A percentile compares a stretch with the other conserved stretches of the same genome.
Conservation (phyloP, 2,797 vertebrate genomes). For the Oceanodroma leucorhoa region DNA sequence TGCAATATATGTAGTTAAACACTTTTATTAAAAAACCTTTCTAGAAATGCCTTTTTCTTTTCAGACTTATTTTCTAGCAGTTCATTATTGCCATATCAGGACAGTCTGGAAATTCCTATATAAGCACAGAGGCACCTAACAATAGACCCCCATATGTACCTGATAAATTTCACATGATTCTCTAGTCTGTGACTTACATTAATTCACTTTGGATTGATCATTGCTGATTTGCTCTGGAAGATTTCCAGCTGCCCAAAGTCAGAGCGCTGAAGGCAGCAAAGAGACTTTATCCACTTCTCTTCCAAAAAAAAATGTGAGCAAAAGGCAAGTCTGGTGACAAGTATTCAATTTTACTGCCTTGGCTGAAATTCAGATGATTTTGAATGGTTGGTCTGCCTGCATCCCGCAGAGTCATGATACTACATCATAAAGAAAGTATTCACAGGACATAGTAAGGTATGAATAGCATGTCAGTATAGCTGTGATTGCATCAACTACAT, state of each 20-base stretch:
- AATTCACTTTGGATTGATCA: not conserved
- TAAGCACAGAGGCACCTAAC: not conserved
- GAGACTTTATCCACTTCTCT: not conserved
- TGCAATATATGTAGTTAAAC: not conserved
- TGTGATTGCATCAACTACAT: not conserved
- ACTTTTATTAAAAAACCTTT: not conserved
- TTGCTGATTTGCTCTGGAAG: not conserved
- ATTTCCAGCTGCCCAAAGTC: not conserved
- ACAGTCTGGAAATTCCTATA: not conserved
- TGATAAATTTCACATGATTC: not conserved
- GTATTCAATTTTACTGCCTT: not conserved
- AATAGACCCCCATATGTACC: not conserved
- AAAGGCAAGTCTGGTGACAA: not conserved
- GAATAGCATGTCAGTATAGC: not conserved
- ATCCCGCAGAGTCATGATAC: not conserved
- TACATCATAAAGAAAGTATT: not conserved
- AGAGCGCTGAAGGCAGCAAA: not conserved
- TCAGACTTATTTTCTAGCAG: not conserved
- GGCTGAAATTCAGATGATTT: not conserved
- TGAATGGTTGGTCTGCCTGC: not conserved
- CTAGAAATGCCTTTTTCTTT: not conserved
- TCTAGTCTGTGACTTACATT: not conserved
- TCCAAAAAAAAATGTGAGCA: not conserved
- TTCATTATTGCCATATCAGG: not conserved
- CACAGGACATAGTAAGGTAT: not conserved